Base-by-base conservation (phyloP, 2,888 invertebrate species). In the Drosophila gaucha region DNA sequence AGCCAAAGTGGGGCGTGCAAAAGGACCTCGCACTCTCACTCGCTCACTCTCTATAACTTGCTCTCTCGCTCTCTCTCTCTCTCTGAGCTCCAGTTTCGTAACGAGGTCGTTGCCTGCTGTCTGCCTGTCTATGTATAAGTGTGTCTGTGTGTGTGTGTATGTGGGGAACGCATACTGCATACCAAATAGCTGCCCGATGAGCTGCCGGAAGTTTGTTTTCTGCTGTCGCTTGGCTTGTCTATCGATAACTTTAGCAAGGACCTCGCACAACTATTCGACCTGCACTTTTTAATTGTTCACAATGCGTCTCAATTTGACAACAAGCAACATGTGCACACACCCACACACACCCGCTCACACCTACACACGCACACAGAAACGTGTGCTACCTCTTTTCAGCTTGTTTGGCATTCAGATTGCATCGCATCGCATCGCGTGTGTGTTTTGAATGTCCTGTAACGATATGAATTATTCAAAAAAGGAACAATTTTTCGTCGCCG, bases 401-500 rank as follows among this genome's bases (percentile, higher is more conserved):
- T 73, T 68, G 74, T 88, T 86, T 91, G 78, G 80, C 90, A 91
- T 91, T 91, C 89, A 88, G 86, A 90, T 90, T 91, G 91, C 91
- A 91, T 90, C 84, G 91, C 89, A 28, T 52, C 36, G 64, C 59
- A 44, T 75, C 63, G 75, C 55, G 80, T 86, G 87, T 86, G 90
- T 91, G 90, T 90, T 90, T 90, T 89, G 89, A 91, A 91, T 90
- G 91, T 90, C 90, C 90, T 91, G 91, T 74, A 88, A 89, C 89
- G 89, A 89, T 90, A 91, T 91, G 91, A 91, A 91, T 91, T 90
- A 91, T 91, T 91, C 91, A 91, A 90, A 91, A 91, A 69, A 74
- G 78, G 77, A 74, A 87, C 65, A 69, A 86, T 80, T 86, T 80
- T 86, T 79, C 83, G 83, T 70, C 60, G 80, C 75, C 88, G 86